A percentile compares a stretch with the other conserved stretches of the same genome.
phyloP scores from a whole-genome alignment of 2,888 invertebrate genomes.

The Sinodicranocentrus sp. region DNA sequence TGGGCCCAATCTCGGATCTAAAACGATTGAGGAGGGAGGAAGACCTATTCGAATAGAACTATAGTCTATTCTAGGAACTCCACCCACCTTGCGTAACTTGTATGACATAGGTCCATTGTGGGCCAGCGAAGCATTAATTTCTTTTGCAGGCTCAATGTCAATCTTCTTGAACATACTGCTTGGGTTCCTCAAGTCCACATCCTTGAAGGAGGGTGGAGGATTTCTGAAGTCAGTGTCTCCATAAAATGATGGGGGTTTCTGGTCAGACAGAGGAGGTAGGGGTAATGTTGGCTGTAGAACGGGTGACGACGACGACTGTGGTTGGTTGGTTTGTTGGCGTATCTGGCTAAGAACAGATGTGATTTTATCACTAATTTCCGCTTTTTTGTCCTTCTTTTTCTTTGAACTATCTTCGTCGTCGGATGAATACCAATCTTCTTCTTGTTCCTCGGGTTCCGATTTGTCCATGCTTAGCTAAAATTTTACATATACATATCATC shows the following conservation, averaged over 20 bases:
- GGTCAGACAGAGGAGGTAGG: conserved; percentile 10
- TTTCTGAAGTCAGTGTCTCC: conserved; percentile 84
- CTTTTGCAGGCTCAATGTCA: conserved; percentile 90
- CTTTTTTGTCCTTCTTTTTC: conserved; percentile 53
- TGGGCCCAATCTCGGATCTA: conserved; percentile 85
- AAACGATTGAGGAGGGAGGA: conserved; percentile 75
- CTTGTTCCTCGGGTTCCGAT: conserved; percentile 79
- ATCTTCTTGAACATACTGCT: conserved; percentile 85
- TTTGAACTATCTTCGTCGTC: conserved; percentile 62
- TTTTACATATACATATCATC: not conserved
- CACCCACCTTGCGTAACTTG: conserved; percentile 82
- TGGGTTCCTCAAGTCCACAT: conserved; percentile 85
- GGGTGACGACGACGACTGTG: conserved; percentile 33
- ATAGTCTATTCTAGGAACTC: conserved; percentile 85
- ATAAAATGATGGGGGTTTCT: conserved; percentile 51
- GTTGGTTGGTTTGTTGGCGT: conserved; percentile 59
- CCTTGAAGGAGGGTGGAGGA: conserved; percentile 80
- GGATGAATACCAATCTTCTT: conserved; percentile 69
- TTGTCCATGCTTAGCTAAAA: conserved; percentile 63
- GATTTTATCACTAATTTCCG: conserved; percentile 70
- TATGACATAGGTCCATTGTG: conserved; percentile 88
- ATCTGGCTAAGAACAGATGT: conserved; percentile 74
- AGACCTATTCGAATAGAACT: conserved; percentile 82
- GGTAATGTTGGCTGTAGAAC: conserved; percentile 2
- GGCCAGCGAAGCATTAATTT: conserved; percentile 90